Base-by-base conservation (phyloP, 2,797 vertebrate species). In the Typhlichthys subterraneus region DNA sequence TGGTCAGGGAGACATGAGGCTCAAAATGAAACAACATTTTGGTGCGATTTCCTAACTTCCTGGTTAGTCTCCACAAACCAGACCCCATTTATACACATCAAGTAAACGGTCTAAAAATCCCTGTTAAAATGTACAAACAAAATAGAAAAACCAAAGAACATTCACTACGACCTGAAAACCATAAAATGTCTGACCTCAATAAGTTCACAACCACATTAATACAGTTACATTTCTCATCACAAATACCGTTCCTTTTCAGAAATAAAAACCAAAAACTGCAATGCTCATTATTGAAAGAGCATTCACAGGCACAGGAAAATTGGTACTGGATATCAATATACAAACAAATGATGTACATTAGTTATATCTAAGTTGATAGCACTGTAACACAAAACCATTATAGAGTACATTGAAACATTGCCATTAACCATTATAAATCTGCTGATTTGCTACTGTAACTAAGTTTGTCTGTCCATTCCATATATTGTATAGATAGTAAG, bases 321-420 rank as follows among this genome's bases (percentile, higher is more conserved):
- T 86, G 89, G 87, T 88, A 91, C 91, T 92, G 89, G 90, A 91
- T 91, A 89, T 92, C 85, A 87, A 93, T 92, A 89, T 90, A 93
- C 85, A 90, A 91, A 91, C 85, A 80, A 90, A 87, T 89, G 91
- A 88, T 91, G 92, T 89, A 92, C 88, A 71, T 91, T 92, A 91
- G 89, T 88, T 91, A 89, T 73, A 89, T 91, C 87, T 80, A 82
- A 83, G 76, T 61, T 89, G 91, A 91, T 89, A 90, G 79, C 89
- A 92, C 92, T 93, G 93, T 90, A 94, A 94, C 93, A 93, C 91
- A 94, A 94, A 93, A 91, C 89, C 92, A 89, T 90, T 93, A 91
- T 89, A 91, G 88, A 89, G 88, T 89, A 91, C 90, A 91, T 76
- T 85, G 88, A 90, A 88, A 90, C 87, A 88, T 89, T 90, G 86